Evolutionary conservation across 2,888 invertebrate genomes (phyloP), one percentile per base, ranked within the genome.

Genomic region (Clepsis dumicolana): DNA sequence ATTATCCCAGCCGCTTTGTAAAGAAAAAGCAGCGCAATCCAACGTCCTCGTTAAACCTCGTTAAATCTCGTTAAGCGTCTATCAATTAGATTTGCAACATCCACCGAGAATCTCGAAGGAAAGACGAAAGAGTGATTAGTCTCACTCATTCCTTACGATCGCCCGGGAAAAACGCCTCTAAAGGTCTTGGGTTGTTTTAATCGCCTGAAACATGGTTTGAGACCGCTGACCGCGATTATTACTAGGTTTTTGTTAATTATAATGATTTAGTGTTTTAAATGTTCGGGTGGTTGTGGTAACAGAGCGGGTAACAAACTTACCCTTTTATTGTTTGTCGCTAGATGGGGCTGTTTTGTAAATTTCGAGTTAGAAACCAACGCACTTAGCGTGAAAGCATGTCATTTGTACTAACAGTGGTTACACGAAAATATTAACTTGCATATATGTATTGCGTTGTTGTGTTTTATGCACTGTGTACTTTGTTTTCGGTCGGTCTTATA

Each of bases 11-110:
- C 38, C 57, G 12, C 29, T 29, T 14, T 24, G 3, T 12, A 50
- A 57, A 68, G 24, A 29, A 44, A 29, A 32, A 21, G 21, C 7
- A 7, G 38, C 38, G 27, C 10, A 63, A 57, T 41, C 41, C 52
- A 24, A 57, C 35, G 61, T 53, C 27, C 27, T 66, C 62, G 66
- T 32, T 66, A 61, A 56, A 62, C 57, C 44, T 44, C 16, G 44
- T 44, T 44, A 44, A 44, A 44, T n/a, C 38, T 68, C 63, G 68
- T 38, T 67, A 63, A 59, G 59, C 41, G 52, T 14, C 57, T 41
- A 63, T 59, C 63, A 64, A 68, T 68, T 68, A 68, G 57, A 68
- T 68, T 68, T 52, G 57, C 57, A 63, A 59, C 41, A 44, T 44
- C 56, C 62, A 62, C 59, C 63, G 57, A 12, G 41, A 64, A 68